These are phyloP conservation scores for Melanotaenia nigrans DNA, from an alignment of 2,797 vertebrate genomes.

Conservation along the genomic window DNA sequence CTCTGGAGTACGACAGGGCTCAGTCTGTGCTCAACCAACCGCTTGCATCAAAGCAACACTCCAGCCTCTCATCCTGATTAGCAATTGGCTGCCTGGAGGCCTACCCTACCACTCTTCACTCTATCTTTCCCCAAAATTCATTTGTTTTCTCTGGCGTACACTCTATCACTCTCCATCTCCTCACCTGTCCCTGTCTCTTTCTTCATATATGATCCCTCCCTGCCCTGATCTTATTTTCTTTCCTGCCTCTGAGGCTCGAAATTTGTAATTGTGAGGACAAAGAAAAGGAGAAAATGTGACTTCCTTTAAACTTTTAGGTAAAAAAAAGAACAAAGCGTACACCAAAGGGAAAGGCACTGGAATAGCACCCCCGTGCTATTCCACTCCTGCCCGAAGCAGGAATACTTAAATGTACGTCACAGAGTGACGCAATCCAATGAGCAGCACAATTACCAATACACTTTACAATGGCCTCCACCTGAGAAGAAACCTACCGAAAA, in stretches of 20 bases:
- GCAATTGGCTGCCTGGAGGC: constrained; percentile 24
- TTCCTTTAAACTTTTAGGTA: constrained; percentile 52
- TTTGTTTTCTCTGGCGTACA: constrained; percentile 10
- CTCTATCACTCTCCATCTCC: constrained; percentile 10
- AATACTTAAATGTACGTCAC: constrained; percentile 25
- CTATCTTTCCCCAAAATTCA: not conserved
- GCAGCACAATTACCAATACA: constrained; percentile 9
- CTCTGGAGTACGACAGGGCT: constrained; percentile 32
- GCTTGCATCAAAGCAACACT: constrained; percentile 55
- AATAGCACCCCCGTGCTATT: constrained; percentile 72
- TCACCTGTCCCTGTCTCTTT: constrained; percentile 2
- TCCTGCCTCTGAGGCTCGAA: constrained; percentile 25
- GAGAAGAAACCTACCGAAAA: constrained; percentile 20
- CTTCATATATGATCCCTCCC: constrained; percentile 12
- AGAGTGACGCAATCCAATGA: constrained; percentile 15
- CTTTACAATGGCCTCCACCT: constrained; percentile 46
- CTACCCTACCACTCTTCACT: not conserved
- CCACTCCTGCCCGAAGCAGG: constrained; percentile 69
- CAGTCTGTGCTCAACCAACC: constrained; percentile 39
- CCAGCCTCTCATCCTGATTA: constrained; percentile 60
- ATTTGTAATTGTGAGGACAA: constrained; percentile 18
- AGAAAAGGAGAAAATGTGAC: constrained; percentile 57
- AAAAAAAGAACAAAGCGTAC: constrained; percentile 35
- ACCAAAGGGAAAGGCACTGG: constrained; percentile 58
- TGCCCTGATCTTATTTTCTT: constrained; percentile 24